Base-by-base conservation (phyloP, 2,888 invertebrate species). In the Spisula subtruncata region DNA sequence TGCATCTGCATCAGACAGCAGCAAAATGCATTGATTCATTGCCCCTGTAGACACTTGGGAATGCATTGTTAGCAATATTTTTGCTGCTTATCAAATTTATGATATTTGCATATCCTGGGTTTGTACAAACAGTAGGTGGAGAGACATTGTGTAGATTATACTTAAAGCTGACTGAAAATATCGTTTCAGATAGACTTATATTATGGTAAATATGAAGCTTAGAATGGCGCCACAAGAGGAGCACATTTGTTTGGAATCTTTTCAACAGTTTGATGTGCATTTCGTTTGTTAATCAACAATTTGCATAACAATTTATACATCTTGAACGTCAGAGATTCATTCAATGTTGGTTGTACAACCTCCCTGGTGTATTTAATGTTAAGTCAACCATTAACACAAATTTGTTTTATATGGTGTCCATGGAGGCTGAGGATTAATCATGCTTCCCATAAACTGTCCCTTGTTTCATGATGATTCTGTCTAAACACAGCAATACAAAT, bases 251-350 rank as follows among this genome's bases (percentile, higher is more conserved):
- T 25, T n/a, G 10, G 20, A 25, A 25, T 25, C 5, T 66, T 25
- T 25, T 66, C 25, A 10, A 66, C n/a, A 66, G 25, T 66, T 66
- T n/a, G 60, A 25, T 25, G 60, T 6, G 60, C n/a, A 66, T 66
- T 66, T 25, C 25, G 25, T 25, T 66, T 66, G n/a, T 66, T 66
- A 66, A 66, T 66, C 60, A 25, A 66, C n/a, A n/a, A 66, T 66
- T 66, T 66, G 25, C 60, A 66, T 66, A 66, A 66, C 60, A 66
- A n/a, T 66, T 66, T 32, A 66, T 66, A 25, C 60, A 8, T 66
- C 60, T 25, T n/a, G 25, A 66, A 66, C 60, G 25, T 25, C 1
- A 25, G 60, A 25, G 60, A 66, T 41, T 66, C 8, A 8, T 66
- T 25, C 10, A 8, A 66, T 66, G n/a, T n/a, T 66, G 60, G 8